Percentiles rank a stretch among this genome's conserved stretches.
These are phyloP conservation scores for Aegotheles bennettii DNA, from an alignment of 2,113 vertebrate species.

Conservation along the genomic window DNA sequence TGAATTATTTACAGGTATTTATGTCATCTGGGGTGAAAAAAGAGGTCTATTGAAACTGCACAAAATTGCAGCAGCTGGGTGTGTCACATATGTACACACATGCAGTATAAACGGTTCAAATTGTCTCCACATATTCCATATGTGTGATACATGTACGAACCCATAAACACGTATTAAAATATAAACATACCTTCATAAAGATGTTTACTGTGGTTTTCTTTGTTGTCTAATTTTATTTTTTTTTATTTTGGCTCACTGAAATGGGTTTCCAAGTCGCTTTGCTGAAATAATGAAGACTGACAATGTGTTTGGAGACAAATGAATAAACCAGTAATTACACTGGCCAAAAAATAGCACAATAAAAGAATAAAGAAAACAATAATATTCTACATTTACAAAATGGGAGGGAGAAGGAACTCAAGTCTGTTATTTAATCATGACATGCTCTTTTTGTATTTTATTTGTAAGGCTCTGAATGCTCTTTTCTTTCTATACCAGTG, in stretches of 20 bases:
- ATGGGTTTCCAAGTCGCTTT: conserved; percentile 62
- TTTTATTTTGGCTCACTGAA: conserved; percentile 19
- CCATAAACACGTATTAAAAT: not conserved
- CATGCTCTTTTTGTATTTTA: conserved; percentile 31
- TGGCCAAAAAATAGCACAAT: conserved; percentile 3
- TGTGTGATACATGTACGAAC: not conserved
- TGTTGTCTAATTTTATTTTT: not conserved
- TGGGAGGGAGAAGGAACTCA: not conserved
- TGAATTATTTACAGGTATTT: not conserved
- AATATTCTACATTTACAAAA: conserved; percentile 34
- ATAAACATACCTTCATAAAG: conserved; percentile 17
- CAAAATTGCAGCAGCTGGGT: not conserved
- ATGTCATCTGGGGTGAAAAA: not conserved
- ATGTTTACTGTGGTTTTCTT: conserved; percentile 12
- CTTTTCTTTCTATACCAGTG: conserved; percentile 60
- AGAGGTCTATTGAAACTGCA: not conserved
- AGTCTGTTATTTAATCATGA: conserved; percentile 39
- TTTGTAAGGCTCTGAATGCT: conserved; percentile 44
- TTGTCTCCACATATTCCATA: not conserved
- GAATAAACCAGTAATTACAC: conserved; percentile 47
- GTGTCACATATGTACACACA: not conserved
- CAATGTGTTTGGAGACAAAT: conserved; percentile 60
- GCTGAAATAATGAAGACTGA: conserved; percentile 63
- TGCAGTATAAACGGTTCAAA: not conserved
- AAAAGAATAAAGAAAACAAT: conserved; percentile 49